Evolutionary conservation across 2,113 vertebrate genomes (phyloP), one percentile per base, ranked within the genome.

Genomic region (Castor canadensis): DNA sequence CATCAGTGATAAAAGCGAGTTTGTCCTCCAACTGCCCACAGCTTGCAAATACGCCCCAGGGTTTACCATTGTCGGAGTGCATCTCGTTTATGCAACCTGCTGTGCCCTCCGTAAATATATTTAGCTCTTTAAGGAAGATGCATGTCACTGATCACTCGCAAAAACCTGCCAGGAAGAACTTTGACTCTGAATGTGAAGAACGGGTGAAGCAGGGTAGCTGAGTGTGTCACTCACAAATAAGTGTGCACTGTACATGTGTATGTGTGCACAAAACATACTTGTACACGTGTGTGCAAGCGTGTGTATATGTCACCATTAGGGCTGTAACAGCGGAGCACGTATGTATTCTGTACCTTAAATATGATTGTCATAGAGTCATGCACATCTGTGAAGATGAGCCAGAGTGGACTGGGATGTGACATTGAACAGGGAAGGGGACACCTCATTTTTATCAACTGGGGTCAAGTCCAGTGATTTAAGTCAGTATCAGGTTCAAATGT

Each of bases 381-480:
- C n/a, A n/a, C n/a, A n/a, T n/a, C n/a, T n/a, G n/a, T n/a, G 12
- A 30, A 49, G 16, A 40, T 3, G 3, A 38, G n/a, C 47, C 49
- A 85, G 15, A 24, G n/a, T 24, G 35, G 58, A 24, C 81, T 72
- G 32, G 19, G 13, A 22, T n/a, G 66, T 88, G n/a, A 26, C 0
- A 0, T 19, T 2, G 3, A 20, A 0, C 1, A 13, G 24, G 17
- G 1, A 45, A 38, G 24, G 2, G 26, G 49, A 2, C 0, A 1
- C 4, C 13, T 0, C 28, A 1, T 30, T 19, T 9, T 8, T 4
- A 7, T 26, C 15, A 26, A 11, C 20, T 1, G 7, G 26, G 43
- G 30, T 52, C 56, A 8, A 47, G 45, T 19, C 19, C 84, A 32
- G 16, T 0, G 5, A 40, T 16, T 54, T 9, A 20, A 12, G 28